Evolutionary conservation across 2,797 vertebrate genomes (phyloP).

Genomic region (Urocyon cinereoargenteus): DNA sequence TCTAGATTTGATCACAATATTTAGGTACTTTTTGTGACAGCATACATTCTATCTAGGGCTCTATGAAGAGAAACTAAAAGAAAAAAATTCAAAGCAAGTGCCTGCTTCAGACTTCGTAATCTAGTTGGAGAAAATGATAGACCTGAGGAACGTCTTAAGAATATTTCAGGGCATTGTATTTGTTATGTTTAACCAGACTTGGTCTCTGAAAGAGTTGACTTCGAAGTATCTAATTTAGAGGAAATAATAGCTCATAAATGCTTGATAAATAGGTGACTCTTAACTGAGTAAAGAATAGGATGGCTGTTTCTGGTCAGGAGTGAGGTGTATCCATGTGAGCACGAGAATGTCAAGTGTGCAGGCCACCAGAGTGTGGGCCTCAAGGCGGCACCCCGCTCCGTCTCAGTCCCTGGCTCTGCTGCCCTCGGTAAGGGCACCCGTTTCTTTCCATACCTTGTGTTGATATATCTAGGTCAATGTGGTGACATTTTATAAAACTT

Average conservation of each 20-base stretch:
- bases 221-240: neutral
- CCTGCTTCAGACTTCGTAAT: neutral
- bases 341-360: neutral
- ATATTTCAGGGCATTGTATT: neutral
- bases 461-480: neutral
- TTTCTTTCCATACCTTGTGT: neutral
- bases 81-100: neutral
- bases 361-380: neutral
- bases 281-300: neutral
- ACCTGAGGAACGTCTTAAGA: neutral
- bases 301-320: neutral
- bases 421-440: neutral
- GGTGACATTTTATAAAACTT: neutral
- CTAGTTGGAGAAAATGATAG: neutral
- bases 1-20: neutral
- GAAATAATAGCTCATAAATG: neutral
- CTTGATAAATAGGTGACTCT: neutral
- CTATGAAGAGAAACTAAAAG: neutral
- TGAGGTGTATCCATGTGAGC: neutral
- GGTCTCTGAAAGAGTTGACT: neutral
- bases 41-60: neutral
- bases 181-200: neutral
- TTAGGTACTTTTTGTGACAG: neutral
- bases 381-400: fast-evolving
- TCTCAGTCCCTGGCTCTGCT: neutral